Evolutionary conservation across 1,140 invertebrate species (phyloP).

Genomic region (Chionoecetes opilio): DNA sequence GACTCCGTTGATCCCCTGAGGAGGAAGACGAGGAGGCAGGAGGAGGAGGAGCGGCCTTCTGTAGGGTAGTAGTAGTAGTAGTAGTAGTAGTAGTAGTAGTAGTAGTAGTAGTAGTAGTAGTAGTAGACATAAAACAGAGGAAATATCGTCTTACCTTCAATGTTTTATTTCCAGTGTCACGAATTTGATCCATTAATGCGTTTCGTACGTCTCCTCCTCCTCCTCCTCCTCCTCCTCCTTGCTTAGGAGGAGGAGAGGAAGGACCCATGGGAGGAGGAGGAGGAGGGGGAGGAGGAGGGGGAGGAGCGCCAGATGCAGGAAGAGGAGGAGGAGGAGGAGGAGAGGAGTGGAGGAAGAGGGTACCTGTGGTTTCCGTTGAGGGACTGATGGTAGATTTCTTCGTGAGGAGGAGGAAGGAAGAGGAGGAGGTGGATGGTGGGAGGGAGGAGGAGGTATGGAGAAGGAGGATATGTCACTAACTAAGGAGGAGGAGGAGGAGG

Average conservation of each 20-base stretch:
- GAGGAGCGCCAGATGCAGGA: background rate
- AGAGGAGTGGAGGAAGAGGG: background rate
- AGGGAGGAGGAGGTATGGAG: background rate
- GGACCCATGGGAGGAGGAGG: background rate
- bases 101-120: background rate
- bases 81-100: background rate
- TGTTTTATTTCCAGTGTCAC: background rate
- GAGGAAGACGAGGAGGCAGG: background rate
- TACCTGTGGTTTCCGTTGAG: background rate
- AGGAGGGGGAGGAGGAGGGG: background rate
- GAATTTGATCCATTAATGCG: background rate
- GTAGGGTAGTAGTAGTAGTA: background rate
- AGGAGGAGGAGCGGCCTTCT: background rate
- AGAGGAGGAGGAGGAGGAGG: background rate
- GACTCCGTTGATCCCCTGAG: background rate
- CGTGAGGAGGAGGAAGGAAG: background rate
- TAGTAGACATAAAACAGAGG: background rate
- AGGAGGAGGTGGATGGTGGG: background rate
- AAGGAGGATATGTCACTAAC: background rate
- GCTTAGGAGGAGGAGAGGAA: background rate
- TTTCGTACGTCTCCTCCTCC: background rate
- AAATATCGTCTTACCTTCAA: background rate
- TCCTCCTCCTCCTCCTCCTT: too few relatives aligned
- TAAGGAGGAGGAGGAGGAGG: background rate
- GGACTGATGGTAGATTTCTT: background rate